phyloP scores from a whole-genome alignment of 2,797 vertebrate genomes.

The Acrossocheilus wenchowensis region DNA sequence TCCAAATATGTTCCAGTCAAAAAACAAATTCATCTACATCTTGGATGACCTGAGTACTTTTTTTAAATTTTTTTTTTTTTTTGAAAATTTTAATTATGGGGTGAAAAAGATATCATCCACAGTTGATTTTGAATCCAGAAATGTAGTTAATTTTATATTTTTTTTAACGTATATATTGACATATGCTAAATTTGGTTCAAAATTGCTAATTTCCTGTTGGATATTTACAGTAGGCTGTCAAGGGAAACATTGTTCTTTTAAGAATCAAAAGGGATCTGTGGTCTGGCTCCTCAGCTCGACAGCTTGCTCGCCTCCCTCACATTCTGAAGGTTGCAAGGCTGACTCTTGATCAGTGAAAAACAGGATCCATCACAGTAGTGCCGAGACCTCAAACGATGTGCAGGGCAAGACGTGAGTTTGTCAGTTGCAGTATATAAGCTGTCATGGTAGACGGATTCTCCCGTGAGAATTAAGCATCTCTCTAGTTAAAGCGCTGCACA shows the following conservation, averaged over 20 bases:
- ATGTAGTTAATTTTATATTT: background rate
- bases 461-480: constrained; percentile 20
- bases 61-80: too few relatives aligned
- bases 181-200: background rate
- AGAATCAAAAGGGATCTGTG: constrained; percentile 9
- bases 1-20: background rate
- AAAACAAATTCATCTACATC: background rate
- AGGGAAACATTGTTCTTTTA: background rate
- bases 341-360: constrained; percentile 40
- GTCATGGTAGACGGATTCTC: constrained; percentile 37
- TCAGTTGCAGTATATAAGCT: constrained; percentile 39
- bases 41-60: background rate
- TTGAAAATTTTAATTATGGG: background rate
- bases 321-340: constrained; percentile 1
- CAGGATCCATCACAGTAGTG: constrained; percentile 28
- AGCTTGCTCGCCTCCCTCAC: background rate
- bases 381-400: constrained; percentile 14
- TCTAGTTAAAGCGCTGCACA: background rate
- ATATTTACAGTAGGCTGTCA: background rate
- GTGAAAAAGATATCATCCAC: background rate
- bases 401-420: constrained; percentile 24
- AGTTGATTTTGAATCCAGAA: background rate
- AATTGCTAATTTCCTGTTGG: background rate
- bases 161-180: background rate
- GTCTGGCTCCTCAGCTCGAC: background rate